These are phyloP conservation scores for Aspidoscelis tigris DNA, from an alignment of 2,113 vertebrate species.

Conservation along the genomic window DNA sequence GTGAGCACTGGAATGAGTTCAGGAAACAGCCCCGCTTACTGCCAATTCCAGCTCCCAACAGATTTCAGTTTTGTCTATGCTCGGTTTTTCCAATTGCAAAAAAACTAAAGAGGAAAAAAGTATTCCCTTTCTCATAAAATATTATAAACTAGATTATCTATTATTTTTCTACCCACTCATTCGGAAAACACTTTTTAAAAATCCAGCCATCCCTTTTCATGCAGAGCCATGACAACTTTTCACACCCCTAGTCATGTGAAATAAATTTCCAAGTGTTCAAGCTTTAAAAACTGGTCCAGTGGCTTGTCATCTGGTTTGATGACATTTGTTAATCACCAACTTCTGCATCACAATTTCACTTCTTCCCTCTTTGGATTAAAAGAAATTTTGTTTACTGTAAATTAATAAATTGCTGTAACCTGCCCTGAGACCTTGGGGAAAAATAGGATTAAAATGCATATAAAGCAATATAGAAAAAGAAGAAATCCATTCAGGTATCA, in stretches of 20 bases:
- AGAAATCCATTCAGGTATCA: no score
- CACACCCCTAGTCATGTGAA: not conserved
- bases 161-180: not conserved
- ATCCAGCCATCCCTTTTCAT: not conserved
- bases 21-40: not conserved
- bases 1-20: not conserved
- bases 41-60: no score
- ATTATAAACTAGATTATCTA: not conserved
- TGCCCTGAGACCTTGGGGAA: no score
- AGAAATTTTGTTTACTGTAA: not conserved
- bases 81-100: not conserved
- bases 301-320: not conserved
- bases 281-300: not conserved
- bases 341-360: not conserved
- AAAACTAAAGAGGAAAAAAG: not conserved
- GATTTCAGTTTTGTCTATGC: not conserved
- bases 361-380: not conserved
- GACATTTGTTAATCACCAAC: not conserved
- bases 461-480: no score
- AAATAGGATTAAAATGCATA: no score
- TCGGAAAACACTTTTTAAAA: slow-evolving; percentile 1
- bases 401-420: no score
- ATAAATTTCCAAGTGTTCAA: not conserved
- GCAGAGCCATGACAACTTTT: not conserved
- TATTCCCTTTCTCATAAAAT: not conserved